A percentile compares a stretch with the other conserved stretches of the same genome.
Conservation (phyloP, 1,140 invertebrate genomes). For the Drosophila varians region DNA sequence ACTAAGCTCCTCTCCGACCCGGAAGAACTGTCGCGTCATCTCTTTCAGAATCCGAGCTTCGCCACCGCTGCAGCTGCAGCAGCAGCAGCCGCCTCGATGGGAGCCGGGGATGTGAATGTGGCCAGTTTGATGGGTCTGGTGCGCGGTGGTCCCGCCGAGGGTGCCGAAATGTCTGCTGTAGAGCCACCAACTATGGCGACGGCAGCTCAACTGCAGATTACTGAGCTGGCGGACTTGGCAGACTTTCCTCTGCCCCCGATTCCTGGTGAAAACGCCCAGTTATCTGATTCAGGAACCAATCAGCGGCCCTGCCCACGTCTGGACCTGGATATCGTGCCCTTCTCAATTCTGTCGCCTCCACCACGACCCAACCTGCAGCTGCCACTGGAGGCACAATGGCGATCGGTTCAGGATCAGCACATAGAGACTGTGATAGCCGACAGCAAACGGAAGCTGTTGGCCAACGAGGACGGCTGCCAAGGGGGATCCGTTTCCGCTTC, state of each 20-base stretch:
- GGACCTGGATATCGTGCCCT: slow-evolving; percentile 78
- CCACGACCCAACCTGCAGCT: slow-evolving; percentile 66
- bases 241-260: slow-evolving; percentile 79
- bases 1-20: slow-evolving; percentile 92
- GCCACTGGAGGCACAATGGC: slow-evolving; percentile 60
- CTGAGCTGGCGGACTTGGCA: slow-evolving; percentile 55
- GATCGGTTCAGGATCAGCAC: slow-evolving; percentile 34
- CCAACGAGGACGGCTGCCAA: slow-evolving; percentile 28
- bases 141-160: slow-evolving; percentile 64
- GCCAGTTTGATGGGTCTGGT: slow-evolving; percentile 64
- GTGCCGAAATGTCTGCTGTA: slow-evolving; percentile 52
- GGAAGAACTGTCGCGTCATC: slow-evolving; percentile 91
- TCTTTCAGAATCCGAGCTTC: slow-evolving; percentile 86
- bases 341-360: slow-evolving; percentile 77
- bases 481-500: slow-evolving; percentile 41
- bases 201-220: slow-evolving; percentile 10
- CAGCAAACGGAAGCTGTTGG: slow-evolving; percentile 58
- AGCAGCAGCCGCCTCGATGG: slow-evolving; percentile 49
- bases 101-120: slow-evolving; percentile 44
- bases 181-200: not conserved
- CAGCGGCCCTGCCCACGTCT: slow-evolving; percentile 47
- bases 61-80: slow-evolving; percentile 56
- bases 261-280: slow-evolving; percentile 33
- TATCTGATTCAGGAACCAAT: slow-evolving; percentile 6
- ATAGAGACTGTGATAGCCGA: slow-evolving; percentile 78